phyloP scores from a whole-genome alignment of 1,140 invertebrate genomes.

The Acyrthosiphon pisum region DNA sequence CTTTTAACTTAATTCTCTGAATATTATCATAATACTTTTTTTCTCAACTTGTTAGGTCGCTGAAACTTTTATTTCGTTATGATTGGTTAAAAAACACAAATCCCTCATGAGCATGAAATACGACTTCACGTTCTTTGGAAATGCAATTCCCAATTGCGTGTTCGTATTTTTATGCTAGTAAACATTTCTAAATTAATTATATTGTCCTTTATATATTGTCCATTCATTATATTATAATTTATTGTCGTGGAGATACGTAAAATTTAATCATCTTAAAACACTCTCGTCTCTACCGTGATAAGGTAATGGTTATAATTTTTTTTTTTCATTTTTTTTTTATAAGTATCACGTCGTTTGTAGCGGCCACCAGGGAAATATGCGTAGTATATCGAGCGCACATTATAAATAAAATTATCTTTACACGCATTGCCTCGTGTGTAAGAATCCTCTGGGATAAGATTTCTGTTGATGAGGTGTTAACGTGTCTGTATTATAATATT shows the following conservation, averaged over 20 bases:
- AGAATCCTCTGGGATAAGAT: constrained; percentile 8
- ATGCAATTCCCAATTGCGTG: constrained; percentile 37
- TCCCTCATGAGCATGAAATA: constrained; percentile 10
- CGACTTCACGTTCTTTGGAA: not conserved
- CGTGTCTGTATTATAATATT: not conserved
- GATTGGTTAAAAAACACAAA: constrained; percentile 21
- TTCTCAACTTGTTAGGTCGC: constrained; percentile 13
- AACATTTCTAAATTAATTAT: constrained; percentile 16
- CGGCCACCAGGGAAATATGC: not conserved
- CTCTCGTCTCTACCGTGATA: not conserved
- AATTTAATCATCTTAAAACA: constrained; percentile 32
- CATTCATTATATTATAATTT: not conserved
- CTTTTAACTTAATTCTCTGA: constrained; percentile 37
- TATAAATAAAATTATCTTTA: constrained; percentile 4
- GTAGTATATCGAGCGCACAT: not conserved
- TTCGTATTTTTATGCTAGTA: not conserved
- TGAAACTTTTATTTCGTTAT: constrained; percentile 26
- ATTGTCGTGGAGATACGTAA: not conserved
- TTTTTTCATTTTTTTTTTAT: not conserved
- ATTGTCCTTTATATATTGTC: not conserved
- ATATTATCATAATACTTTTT: constrained; percentile 30
- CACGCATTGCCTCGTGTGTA: not conserved
- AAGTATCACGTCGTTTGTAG: not conserved
- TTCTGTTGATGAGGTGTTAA: not conserved
- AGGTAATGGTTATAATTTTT: not conserved